Percentiles rank a stretch among this genome's conserved stretches.
These are phyloP conservation scores for Myotis myotis DNA, from an alignment of 2,797 vertebrate species.

Conservation along the genomic window DNA sequence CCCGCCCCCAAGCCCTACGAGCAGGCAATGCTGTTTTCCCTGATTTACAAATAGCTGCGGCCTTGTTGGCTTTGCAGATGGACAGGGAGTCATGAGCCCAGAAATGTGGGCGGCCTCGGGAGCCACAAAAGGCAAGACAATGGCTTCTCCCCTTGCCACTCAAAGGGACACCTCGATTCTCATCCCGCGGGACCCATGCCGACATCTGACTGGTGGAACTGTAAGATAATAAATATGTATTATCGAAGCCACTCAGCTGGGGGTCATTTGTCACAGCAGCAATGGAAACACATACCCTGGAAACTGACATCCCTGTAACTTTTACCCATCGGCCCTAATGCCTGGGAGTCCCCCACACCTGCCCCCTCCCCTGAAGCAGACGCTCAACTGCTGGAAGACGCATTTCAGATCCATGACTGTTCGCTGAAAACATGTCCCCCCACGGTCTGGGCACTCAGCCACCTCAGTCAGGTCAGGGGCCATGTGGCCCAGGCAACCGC, in stretches of 20 bases:
- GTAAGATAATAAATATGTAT: too few relatives aligned
- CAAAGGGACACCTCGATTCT: background rate
- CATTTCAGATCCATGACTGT: background rate
- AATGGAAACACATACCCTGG: background rate
- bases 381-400: background rate
- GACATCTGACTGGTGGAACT: background rate
- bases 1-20: too few relatives aligned
- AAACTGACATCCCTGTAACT: background rate
- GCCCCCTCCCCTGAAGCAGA: background rate
- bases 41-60: background rate
- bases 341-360: background rate
- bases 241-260: background rate
- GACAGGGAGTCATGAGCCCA: background rate
- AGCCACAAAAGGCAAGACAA: background rate
- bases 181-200: background rate
- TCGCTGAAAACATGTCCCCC: background rate
- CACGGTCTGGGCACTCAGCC: background rate
- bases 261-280: background rate
- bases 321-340: fast-evolving
- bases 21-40: background rate
- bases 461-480: background rate
- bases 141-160: background rate
- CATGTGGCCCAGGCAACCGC: background rate
- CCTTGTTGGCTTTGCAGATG: background rate
- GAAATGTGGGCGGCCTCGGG: background rate